A percentile compares a stretch with the other conserved stretches of the same genome.
phyloP scores from a whole-genome alignment of 37 sponge, comb jelly and placozoan species.

The Oopsacas minuta region DNA sequence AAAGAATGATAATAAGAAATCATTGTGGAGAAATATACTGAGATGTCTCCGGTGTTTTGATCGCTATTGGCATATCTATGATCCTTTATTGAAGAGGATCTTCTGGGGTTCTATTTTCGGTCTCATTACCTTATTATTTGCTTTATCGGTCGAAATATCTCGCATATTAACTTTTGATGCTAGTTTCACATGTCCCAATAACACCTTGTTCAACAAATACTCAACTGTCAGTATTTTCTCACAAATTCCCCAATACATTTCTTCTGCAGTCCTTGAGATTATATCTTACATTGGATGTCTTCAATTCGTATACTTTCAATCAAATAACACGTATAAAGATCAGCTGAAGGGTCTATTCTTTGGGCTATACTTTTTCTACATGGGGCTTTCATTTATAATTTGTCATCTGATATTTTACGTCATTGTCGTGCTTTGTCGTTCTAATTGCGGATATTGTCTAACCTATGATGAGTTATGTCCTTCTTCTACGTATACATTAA shows the following conservation, averaged over 20 bases:
- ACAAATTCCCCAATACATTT: neutral
- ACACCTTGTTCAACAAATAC: neutral
- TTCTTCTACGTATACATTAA: neutral
- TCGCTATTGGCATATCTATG: neutral
- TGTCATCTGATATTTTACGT: neutral
- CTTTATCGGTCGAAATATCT: neutral
- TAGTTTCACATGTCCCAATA: neutral
- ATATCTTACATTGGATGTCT: neutral
- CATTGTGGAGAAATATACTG: neutral
- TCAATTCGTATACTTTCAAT: constrained; percentile 5
- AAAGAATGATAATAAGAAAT: neutral
- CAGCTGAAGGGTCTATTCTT: neutral
- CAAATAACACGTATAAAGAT: neutral
- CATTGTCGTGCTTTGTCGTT: neutral
- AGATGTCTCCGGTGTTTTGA: neutral
- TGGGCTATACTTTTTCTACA: neutral
- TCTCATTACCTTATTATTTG: neutral
- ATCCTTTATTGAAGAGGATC: neutral
- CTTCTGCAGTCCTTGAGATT: neutral
- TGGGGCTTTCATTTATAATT: neutral
- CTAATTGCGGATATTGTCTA: neutral
- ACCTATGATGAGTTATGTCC: neutral
- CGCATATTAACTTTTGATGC: neutral
- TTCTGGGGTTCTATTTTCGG: neutral
- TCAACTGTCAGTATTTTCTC: neutral